phyloP scores from a whole-genome alignment of 2,888 invertebrate species.

The Phragmatobia fuliginosa region DNA sequence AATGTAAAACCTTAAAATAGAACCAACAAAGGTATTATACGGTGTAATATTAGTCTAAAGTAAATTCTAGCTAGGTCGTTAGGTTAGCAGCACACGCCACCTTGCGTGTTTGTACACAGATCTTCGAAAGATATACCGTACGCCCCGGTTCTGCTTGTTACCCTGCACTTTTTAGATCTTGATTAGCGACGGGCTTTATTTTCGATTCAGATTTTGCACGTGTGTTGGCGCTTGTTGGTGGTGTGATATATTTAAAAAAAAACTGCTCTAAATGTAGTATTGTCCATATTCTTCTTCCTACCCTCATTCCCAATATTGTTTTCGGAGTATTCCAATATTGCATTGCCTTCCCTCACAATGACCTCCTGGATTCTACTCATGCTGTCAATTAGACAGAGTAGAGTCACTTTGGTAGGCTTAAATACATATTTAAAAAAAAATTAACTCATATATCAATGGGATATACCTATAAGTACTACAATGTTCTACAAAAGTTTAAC shows the following conservation, averaged over 20 bases:
- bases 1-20: constrained; percentile 13
- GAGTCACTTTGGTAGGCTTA: too few species aligned
- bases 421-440: too few species aligned
- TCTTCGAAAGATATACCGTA: constrained; percentile 52
- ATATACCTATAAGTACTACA: not conserved
- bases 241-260: not conserved
- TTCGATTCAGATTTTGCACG: constrained; percentile 20
- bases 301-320: too few species aligned
- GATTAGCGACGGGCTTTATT: constrained; percentile 31
- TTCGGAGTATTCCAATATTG: too few species aligned
- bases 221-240: constrained; percentile 1
- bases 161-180: constrained; percentile 36
- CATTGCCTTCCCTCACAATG: too few species aligned
- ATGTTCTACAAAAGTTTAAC: not conserved
- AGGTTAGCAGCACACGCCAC: constrained; percentile 63
- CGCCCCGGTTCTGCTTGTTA: constrained; percentile 42
- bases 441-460: not conserved
- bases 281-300: too few species aligned
- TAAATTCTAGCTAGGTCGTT: constrained; percentile 61
- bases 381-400: too few species aligned
- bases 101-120: constrained; percentile 62
- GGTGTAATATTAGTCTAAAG: constrained; percentile 51
- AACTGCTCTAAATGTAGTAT: not conserved
- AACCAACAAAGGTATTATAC: constrained; percentile 39
- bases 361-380: too few species aligned